Conservation (phyloP, 2,888 invertebrate genomes). For the Trisateles emortualis region DNA sequence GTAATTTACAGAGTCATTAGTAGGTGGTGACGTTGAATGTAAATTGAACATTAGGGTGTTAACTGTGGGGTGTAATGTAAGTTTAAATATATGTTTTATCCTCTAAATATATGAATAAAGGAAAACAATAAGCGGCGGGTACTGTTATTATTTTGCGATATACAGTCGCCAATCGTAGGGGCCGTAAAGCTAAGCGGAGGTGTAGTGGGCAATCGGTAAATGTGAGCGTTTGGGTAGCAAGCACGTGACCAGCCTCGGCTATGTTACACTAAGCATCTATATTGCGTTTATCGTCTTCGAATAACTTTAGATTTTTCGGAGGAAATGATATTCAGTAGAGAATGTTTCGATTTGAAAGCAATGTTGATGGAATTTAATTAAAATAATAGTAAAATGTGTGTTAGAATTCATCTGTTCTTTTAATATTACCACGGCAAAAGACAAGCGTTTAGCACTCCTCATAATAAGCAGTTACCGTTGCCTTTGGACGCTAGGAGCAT, state of each 20-base stretch:
- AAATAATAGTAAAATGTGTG: too few species aligned
- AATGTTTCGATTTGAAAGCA: too few species aligned
- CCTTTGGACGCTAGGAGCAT: too few species aligned
- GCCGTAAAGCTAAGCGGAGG: slow-evolving; percentile 60
- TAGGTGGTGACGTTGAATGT: slow-evolving; percentile 7
- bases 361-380: too few species aligned
- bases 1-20: slow-evolving; percentile 34
- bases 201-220: slow-evolving; percentile 64
- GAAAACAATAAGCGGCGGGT: slow-evolving; percentile 30
- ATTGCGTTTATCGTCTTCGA: slow-evolving; percentile 42
- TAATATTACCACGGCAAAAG: too few species aligned
- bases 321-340: slow-evolving; percentile 4
- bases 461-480: too few species aligned
- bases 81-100: slow-evolving; percentile 40
- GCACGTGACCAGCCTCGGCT: slow-evolving; percentile 51
- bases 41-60: slow-evolving; percentile 24
- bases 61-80: slow-evolving; percentile 31
- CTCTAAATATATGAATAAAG: slow-evolving; percentile 26
- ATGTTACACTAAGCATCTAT: slow-evolving; percentile 40
- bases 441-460: too few species aligned
- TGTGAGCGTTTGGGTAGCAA: slow-evolving; percentile 53
- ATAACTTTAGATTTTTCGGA: slow-evolving; percentile 21
- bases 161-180: slow-evolving; percentile 51
- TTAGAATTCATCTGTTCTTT: too few species aligned
- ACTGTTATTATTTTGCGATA: slow-evolving; percentile 47